Percentiles rank a stretch among this genome's conserved stretches.
phyloP scores from a whole-genome alignment of 2,888 invertebrate species.

The Linyphia triangularis region DNA sequence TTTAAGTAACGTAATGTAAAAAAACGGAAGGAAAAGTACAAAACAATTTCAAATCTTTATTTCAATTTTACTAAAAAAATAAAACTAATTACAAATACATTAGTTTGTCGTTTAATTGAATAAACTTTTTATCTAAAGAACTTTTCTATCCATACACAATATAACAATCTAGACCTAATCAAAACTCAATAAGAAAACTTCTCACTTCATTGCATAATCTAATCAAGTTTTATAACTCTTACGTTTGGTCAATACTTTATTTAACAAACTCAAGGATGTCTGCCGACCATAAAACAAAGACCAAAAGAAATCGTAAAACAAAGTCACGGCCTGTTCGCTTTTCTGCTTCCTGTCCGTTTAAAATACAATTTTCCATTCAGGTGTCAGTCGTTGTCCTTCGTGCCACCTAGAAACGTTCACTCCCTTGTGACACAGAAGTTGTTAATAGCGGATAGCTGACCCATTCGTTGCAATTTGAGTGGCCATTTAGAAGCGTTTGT shows the following conservation, averaged over 20 bases:
- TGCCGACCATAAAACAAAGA: neutral
- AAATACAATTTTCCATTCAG: slow-evolving; percentile 51
- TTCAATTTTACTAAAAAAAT: too few relatives aligned
- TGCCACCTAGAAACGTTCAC: slow-evolving; percentile 25
- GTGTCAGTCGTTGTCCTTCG: slow-evolving; percentile 60
- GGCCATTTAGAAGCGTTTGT: slow-evolving; percentile 2
- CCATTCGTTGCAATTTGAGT: slow-evolving; percentile 22
- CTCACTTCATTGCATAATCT: neutral
- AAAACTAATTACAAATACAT: too few relatives aligned
- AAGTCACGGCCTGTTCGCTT: neutral
- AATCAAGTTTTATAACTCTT: neutral
- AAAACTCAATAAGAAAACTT: neutral
- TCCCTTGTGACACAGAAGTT: neutral
- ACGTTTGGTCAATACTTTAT: slow-evolving; percentile 1
- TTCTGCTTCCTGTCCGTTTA: slow-evolving; percentile 31
- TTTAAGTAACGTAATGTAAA: too few relatives aligned
- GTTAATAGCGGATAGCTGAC: too few relatives aligned
- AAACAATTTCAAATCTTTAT: too few relatives aligned
- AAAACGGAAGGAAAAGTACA: too few relatives aligned
- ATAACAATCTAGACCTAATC: too few relatives aligned
- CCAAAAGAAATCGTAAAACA: neutral
- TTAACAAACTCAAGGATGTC: slow-evolving; percentile 1
- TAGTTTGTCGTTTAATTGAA: too few relatives aligned
- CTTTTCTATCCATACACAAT: too few relatives aligned
- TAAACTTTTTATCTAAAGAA: too few relatives aligned